These are phyloP conservation scores for Latheticus oryzae DNA, from an alignment of 2,888 invertebrate species.

Conservation along the genomic window DNA sequence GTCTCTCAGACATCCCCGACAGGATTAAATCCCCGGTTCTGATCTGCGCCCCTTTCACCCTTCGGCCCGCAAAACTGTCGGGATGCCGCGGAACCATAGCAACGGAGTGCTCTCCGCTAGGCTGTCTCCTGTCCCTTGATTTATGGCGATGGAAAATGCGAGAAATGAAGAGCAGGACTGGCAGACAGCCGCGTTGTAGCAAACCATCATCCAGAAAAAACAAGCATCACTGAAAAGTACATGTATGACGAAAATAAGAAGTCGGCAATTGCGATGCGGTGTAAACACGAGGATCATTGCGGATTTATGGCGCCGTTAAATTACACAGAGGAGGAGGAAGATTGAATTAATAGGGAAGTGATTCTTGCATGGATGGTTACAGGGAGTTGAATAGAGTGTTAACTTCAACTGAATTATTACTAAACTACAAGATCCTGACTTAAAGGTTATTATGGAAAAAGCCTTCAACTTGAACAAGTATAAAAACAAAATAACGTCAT, in stretches of 20 bases:
- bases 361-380: not conserved
- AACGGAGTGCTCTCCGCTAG: slow-evolving; percentile 66
- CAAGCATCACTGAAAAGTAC: slow-evolving; percentile 42
- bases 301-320: slow-evolving; percentile 36
- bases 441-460: no score
- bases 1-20: slow-evolving; percentile 63
- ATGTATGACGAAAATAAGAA: slow-evolving; percentile 20
- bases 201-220: slow-evolving; percentile 52
- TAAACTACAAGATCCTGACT: no score
- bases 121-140: slow-evolving; percentile 68
- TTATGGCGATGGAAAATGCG: slow-evolving; percentile 68
- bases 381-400: no score
- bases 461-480: no score
- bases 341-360: not conserved
- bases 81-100: slow-evolving; percentile 68
- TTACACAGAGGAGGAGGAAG: not conserved
- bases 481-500: no score
- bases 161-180: slow-evolving; percentile 68
- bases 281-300: slow-evolving; percentile 39
- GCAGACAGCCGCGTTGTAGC: slow-evolving; percentile 59
- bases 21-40: slow-evolving; percentile 66
- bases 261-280: slow-evolving; percentile 21
- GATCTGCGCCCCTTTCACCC: slow-evolving; percentile 56
- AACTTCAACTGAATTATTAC: no score
- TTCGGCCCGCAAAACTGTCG: slow-evolving; percentile 61